A percentile compares a stretch with the other conserved stretches of the same genome.
These are phyloP conservation scores for Podarcis siculus DNA, from an alignment of 2,797 vertebrate genomes.

Conservation along the genomic window DNA sequence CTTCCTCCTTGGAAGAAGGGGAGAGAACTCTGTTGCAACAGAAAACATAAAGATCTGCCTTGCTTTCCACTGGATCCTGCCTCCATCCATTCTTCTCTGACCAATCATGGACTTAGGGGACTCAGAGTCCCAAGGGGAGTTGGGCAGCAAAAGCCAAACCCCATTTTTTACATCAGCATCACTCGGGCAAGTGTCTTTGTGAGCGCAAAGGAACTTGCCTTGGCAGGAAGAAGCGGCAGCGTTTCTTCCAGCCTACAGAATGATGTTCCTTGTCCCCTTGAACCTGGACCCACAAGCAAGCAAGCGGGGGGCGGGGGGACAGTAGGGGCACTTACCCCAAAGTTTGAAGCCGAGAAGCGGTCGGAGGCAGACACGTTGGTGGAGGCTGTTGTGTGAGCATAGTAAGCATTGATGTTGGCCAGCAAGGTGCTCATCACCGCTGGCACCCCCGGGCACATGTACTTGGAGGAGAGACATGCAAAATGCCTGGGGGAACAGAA, in stretches of 20 bases:
- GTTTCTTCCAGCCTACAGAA: not conserved
- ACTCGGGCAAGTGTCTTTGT: not conserved
- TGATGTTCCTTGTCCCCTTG: not conserved
- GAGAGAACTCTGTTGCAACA: too few relatives aligned
- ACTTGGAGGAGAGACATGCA: constrained; percentile 97
- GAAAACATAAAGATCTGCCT: too few relatives aligned
- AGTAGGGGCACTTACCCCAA: constrained; percentile 85
- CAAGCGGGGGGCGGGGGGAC: constrained; percentile 5
- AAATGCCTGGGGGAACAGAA: constrained; percentile 87
- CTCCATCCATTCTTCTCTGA: too few relatives aligned
- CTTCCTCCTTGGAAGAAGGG: too few relatives aligned
- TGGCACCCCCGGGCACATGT: constrained; percentile 98
- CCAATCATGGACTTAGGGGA: too few relatives aligned
- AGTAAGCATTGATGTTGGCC: constrained; percentile 99
- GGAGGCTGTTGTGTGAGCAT: constrained; percentile 96
- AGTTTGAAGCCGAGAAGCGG: constrained; percentile 96
- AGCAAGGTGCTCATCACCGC: constrained; percentile 98
- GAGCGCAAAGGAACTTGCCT: rapidly evolving
- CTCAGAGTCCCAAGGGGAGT: too few relatives aligned
- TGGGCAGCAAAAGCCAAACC: too few relatives aligned
- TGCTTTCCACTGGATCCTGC: too few relatives aligned
- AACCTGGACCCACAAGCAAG: not conserved
- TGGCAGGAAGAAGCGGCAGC: rapidly evolving
- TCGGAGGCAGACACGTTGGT: constrained; percentile 97
- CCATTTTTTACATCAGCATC: not conserved